phyloP scores from a whole-genome alignment of 2,113 vertebrate species.

The Pollachius pollachius region DNA sequence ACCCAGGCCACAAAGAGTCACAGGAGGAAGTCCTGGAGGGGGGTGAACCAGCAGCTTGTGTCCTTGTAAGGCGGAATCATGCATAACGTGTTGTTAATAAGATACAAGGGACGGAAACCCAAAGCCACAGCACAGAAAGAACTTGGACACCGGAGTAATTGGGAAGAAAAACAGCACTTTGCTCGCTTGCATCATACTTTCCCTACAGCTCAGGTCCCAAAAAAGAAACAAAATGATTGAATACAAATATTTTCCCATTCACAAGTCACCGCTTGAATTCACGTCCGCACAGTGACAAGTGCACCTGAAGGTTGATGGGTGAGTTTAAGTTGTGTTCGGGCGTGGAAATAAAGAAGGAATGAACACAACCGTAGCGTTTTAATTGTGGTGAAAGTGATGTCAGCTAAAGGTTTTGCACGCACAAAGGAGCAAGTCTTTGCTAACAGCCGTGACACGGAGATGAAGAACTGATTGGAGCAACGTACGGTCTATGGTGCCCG shows the following conservation, averaged over 20 bases:
- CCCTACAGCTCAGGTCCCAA: constrained; percentile 32
- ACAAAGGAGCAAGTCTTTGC: constrained; percentile 34
- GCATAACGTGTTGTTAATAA: constrained; percentile 26
- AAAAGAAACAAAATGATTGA: constrained; percentile 34
- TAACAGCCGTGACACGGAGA: constrained; percentile 25
- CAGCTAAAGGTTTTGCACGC: constrained; percentile 21
- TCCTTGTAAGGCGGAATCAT: constrained; percentile 37
- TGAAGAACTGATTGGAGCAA: constrained; percentile 9
- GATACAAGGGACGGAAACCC: constrained; percentile 48
- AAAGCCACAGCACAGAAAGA: constrained; percentile 57
- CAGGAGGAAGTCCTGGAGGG: constrained; percentile 28
- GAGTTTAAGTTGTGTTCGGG: constrained; percentile 17
- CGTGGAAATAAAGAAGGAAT: constrained; percentile 13
- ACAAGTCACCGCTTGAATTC: constrained; percentile 35
- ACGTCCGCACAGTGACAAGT: constrained; percentile 43
- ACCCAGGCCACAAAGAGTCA: constrained; percentile 10
- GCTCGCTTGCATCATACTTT: constrained; percentile 56
- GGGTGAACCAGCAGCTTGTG: constrained; percentile 42
- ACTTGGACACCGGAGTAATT: constrained; percentile 29
- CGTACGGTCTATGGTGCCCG: constrained; percentile 14
- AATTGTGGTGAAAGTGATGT: constrained; percentile 38
- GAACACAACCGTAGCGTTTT: constrained; percentile 17
- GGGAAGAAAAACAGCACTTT: constrained; percentile 42
- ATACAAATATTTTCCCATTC: constrained; percentile 40
- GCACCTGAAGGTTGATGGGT: constrained; percentile 37